Percentiles rank a stretch among this genome's conserved stretches.
Evolutionary conservation across 2,888 invertebrate species (phyloP).

Genomic region (Phania funesta): DNA sequence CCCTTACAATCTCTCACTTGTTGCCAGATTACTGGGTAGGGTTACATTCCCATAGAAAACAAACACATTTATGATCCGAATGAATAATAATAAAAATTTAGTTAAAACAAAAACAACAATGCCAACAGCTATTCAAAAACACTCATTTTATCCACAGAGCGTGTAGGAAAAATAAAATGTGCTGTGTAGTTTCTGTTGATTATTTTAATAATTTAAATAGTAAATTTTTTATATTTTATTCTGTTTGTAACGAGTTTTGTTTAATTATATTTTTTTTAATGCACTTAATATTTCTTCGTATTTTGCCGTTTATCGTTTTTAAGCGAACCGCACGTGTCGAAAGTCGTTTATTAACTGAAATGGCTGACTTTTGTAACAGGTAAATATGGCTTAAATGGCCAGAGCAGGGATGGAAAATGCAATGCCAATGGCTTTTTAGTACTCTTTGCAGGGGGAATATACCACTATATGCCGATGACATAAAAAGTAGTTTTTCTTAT

Average conservation of each 20-base stretch:
- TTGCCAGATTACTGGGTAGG: conserved; percentile 21
- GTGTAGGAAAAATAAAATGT: background rate
- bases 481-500: too few species aligned
- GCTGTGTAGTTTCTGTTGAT: conserved; percentile 9
- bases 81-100: conserved; percentile 12
- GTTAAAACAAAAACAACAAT: conserved; percentile 16
- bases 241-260: conserved; percentile 41
- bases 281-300: background rate
- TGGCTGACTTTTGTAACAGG: conserved; percentile 7
- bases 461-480: too few species aligned
- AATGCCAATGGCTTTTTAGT: too few species aligned
- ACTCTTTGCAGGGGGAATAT: too few species aligned
- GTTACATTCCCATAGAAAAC: conserved; percentile 61
- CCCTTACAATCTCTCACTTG: background rate
- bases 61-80: conserved; percentile 5
- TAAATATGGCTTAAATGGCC: conserved; percentile 55
- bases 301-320: conserved; percentile 24
- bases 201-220: background rate
- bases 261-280: conserved; percentile 10
- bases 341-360: conserved; percentile 65
- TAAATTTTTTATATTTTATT: conserved; percentile 20
- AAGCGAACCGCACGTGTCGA: conserved; percentile 62
- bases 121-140: background rate
- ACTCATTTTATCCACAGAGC: background rate
- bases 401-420: conserved; percentile 5